Percentiles rank a stretch among this genome's conserved stretches.
Conservation (phyloP, 2,888 invertebrate genomes). For the Lamellibrachia columna region DNA sequence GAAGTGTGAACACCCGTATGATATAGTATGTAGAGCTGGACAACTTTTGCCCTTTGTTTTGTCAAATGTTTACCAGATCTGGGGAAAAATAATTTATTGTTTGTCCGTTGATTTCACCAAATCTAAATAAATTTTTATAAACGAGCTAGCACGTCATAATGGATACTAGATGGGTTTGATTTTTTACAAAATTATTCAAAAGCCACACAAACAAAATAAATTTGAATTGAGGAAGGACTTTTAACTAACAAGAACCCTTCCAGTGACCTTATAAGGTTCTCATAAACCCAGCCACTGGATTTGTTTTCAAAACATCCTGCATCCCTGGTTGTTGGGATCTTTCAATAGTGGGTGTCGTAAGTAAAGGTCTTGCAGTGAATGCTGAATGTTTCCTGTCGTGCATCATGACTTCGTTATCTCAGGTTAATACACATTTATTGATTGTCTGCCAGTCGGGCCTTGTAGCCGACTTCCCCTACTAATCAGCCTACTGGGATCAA, state of each 20-base stretch:
- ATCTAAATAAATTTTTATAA: too few relatives aligned
- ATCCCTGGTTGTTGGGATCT: neutral
- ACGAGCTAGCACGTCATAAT: too few relatives aligned
- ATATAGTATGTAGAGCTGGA: too few relatives aligned
- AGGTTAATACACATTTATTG: slow-evolving; percentile 7
- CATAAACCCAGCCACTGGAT: neutral
- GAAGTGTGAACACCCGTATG: too few relatives aligned
- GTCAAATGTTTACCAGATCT: too few relatives aligned
- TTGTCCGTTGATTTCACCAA: too few relatives aligned
- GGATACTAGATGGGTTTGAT: too few relatives aligned
- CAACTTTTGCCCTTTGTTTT: too few relatives aligned
- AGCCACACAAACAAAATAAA: too few relatives aligned
- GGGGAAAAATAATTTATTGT: too few relatives aligned
- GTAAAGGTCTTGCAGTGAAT: neutral
- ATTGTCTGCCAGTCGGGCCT: neutral
- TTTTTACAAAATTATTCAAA: too few relatives aligned
- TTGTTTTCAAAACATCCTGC: neutral
- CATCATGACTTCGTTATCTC: slow-evolving; percentile 6
- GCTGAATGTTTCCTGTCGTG: neutral
- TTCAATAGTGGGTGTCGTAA: neutral
- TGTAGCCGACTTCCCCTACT: neutral
- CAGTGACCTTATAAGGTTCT: neutral
- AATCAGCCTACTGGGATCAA: neutral
- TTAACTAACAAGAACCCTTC: neutral
- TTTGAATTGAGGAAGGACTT: too few relatives aligned